Conservation (phyloP, 1,140 invertebrate genomes). For the Bombus consobrinus region DNA sequence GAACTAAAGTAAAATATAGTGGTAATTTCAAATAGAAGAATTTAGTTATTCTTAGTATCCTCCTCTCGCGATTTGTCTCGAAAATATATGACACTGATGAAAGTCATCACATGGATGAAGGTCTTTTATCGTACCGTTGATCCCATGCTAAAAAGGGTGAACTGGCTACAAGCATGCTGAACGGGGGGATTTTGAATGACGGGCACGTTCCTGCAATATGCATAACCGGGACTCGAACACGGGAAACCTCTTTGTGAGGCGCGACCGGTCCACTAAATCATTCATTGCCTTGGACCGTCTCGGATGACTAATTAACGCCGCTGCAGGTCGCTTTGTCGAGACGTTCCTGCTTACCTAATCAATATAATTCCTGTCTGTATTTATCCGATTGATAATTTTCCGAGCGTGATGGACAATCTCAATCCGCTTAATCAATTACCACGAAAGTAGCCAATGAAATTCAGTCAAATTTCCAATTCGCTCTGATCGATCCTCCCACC, state of each 20-base stretch:
- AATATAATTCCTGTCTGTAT: constrained; percentile 27
- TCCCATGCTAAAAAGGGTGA: constrained; percentile 61
- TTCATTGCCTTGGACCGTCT: constrained; percentile 73
- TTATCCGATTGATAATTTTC: not conserved
- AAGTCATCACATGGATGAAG: constrained; percentile 31
- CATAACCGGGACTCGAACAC: constrained; percentile 78
- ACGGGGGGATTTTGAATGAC: constrained; percentile 77
- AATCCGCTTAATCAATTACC: not conserved
- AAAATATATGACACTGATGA: not conserved
- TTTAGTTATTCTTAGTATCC: not conserved
- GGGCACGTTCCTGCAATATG: constrained; percentile 80
- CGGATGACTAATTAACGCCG: constrained; percentile 71
- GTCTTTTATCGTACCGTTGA: constrained; percentile 55
- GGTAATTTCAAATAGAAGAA: not conserved
- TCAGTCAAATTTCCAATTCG: not conserved
- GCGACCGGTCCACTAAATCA: constrained; percentile 75
- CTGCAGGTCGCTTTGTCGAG: constrained; percentile 63
- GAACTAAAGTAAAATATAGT: not conserved
- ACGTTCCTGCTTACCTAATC: constrained; percentile 62
- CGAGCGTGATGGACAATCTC: not conserved
- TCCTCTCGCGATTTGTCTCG: constrained; percentile 1
- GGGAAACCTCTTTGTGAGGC: constrained; percentile 80
- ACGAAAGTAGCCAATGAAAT: not conserved
- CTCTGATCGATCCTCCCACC: not conserved
- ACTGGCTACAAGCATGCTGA: constrained; percentile 37